These are phyloP conservation scores for Montipora sp. DNA, from an alignment of 64 coral and sea anemone species.

Conservation along the genomic window DNA sequence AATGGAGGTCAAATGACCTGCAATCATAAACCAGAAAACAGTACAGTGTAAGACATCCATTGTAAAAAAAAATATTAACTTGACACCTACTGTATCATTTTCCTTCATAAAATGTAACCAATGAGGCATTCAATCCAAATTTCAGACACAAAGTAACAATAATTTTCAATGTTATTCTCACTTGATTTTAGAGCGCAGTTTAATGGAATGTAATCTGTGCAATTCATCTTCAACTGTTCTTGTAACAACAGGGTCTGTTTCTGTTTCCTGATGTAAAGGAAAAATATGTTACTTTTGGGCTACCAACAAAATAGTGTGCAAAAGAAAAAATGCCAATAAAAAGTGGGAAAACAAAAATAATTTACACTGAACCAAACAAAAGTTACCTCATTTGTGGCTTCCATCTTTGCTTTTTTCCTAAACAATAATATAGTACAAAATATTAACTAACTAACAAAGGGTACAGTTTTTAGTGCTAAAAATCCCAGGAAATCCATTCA, in stretches of 20 bases:
- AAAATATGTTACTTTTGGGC: neutral
- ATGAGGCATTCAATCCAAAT: too few species aligned
- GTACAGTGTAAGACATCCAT: too few species aligned
- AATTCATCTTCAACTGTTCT: constrained; percentile 81
- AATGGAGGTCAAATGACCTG: constrained; percentile 60
- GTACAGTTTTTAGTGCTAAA: too few species aligned
- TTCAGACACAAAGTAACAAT: too few species aligned
- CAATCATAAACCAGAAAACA: constrained; percentile 3
- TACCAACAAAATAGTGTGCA: too few species aligned
- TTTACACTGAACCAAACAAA: too few species aligned
- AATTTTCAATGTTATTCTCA: constrained; percentile 3
- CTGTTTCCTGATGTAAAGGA: neutral
- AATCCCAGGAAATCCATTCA: too few species aligned
- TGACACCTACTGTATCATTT: neutral
- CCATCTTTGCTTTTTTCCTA: constrained; percentile 39
- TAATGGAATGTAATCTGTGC: constrained; percentile 68
- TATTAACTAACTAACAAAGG: too few species aligned
- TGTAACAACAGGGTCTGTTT: constrained; percentile 4
- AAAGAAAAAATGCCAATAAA: neutral
- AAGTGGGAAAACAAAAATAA: neutral
- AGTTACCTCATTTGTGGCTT: neutral
- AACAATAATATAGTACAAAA: neutral
- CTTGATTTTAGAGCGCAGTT: constrained; percentile 80
- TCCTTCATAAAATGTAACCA: too few species aligned
- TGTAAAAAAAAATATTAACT: too few species aligned